Percentiles rank a stretch among this genome's conserved stretches.
phyloP scores from a whole-genome alignment of 2,888 invertebrate species.

The Abrostola triplasia region DNA sequence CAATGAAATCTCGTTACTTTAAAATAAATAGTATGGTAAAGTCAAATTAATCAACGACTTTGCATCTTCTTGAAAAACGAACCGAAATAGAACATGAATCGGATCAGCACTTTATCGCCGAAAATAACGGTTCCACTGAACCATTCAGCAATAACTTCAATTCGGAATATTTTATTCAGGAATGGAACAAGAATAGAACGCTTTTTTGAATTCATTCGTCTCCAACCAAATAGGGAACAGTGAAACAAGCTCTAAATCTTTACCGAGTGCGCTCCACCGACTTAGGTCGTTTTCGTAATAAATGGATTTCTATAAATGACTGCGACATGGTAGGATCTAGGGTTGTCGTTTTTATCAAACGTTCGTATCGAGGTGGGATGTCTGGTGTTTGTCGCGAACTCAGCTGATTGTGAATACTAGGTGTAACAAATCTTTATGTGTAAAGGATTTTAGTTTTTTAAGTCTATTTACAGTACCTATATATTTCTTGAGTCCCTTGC shows the following conservation, averaged over 20 bases:
- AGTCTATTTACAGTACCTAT: neutral
- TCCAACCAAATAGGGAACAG: slow-evolving; percentile 46
- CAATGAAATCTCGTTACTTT: too few species aligned
- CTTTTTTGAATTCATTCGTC: slow-evolving; percentile 39
- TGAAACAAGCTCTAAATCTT: slow-evolving; percentile 55
- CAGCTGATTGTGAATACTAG: neutral
- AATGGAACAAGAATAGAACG: slow-evolving; percentile 41
- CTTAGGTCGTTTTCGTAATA: slow-evolving; percentile 59
- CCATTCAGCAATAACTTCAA: slow-evolving; percentile 23
- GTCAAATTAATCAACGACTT: neutral
- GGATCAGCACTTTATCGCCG: slow-evolving; percentile 24
- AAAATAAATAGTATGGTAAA: too few species aligned
- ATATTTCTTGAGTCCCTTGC: neutral
- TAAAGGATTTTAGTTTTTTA: neutral
- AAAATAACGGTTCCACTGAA: slow-evolving; percentile 25
- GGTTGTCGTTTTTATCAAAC: slow-evolving; percentile 46
- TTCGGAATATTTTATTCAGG: slow-evolving; percentile 44
- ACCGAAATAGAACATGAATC: slow-evolving; percentile 9
- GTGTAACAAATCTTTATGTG: neutral
- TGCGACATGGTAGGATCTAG: slow-evolving; percentile 49
- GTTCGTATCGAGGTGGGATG: slow-evolving; percentile 13
- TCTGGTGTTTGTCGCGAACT: slow-evolving; percentile 8
- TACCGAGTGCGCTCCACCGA: slow-evolving; percentile 48
- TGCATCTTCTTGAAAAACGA: neutral
- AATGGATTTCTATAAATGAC: slow-evolving; percentile 61